Evolutionary conservation across 1,140 invertebrate species (phyloP).

Genomic region (Atta texana): DNA sequence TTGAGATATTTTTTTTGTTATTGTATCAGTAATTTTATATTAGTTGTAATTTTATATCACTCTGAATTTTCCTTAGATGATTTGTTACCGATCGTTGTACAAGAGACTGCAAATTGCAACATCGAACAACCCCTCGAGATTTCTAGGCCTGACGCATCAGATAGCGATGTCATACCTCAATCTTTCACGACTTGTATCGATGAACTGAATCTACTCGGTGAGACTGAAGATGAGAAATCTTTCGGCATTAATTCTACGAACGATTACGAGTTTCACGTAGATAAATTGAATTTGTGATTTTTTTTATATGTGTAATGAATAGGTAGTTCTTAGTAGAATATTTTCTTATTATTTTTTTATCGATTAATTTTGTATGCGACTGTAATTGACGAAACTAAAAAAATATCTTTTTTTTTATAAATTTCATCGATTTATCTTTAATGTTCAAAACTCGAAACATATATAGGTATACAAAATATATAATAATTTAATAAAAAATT

Average conservation of each 20-base stretch:
- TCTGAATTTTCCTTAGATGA: constrained; percentile 67
- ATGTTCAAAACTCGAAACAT: not conserved
- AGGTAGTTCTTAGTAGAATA: not conserved
- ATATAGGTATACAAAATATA: not conserved
- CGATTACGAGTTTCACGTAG: constrained; percentile 74
- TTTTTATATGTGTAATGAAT: constrained; percentile 1
- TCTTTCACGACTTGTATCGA: constrained; percentile 76
- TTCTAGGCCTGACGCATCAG: not conserved
- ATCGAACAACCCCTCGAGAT: not conserved
- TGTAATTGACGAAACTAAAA: constrained; percentile 21
- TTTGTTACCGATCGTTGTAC: constrained; percentile 48
- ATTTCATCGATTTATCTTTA: not conserved
- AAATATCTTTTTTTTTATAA: not conserved
- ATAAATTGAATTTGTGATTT: constrained; percentile 78
- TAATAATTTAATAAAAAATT: constrained; percentile 9
- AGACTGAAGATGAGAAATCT: constrained; percentile 61
- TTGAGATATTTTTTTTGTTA: not conserved
- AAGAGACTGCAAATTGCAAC: not conserved
- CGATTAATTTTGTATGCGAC: constrained; percentile 22
- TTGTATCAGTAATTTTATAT: not conserved
- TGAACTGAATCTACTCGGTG: constrained; percentile 79
- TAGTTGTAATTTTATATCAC: no score
- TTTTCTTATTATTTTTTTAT: constrained; percentile 42
- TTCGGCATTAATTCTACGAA: constrained; percentile 10
- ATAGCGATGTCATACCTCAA: constrained; percentile 35